A percentile compares a stretch with the other conserved stretches of the same genome.
These are phyloP conservation scores for Cichlasoma orientale DNA, from an alignment of 2,797 vertebrate species.

Conservation along the genomic window DNA sequence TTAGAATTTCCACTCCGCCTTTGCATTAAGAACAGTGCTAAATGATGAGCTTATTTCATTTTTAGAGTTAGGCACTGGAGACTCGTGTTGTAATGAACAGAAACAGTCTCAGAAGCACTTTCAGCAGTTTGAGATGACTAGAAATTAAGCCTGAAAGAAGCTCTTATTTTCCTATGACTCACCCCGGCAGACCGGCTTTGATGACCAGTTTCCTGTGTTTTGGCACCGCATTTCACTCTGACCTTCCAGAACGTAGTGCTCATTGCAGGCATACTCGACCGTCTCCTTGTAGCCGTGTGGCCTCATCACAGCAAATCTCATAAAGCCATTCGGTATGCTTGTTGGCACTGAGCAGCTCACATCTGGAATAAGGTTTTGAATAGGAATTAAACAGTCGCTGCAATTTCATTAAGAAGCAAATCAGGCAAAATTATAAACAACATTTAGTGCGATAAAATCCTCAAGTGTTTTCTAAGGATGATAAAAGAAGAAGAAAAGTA, in stretches of 20 bases:
- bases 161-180: constrained; percentile 27
- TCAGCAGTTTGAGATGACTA: background rate
- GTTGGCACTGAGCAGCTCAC: constrained; percentile 84
- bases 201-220: constrained; percentile 87
- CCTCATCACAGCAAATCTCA: constrained; percentile 82
- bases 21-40: background rate
- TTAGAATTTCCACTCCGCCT: background rate
- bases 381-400: background rate
- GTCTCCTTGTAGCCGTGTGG: constrained; percentile 84
- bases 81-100: background rate
- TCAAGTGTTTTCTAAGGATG: background rate
- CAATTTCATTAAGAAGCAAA: background rate
- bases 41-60: background rate
- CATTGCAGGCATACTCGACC: constrained; percentile 85
- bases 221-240: constrained; percentile 79
- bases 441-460: background rate
- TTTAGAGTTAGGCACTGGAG: background rate
- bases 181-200: constrained; percentile 87
- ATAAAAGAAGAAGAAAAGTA: background rate
- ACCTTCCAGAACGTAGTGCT: constrained; percentile 81
- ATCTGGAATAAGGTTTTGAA: constrained; percentile 63
- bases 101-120: background rate
- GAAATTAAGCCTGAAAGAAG: background rate
- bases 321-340: constrained; percentile 83
- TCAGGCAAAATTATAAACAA: background rate